phyloP scores from a whole-genome alignment of 1,140 invertebrate genomes.

The Pygmarrhopalites habei region DNA sequence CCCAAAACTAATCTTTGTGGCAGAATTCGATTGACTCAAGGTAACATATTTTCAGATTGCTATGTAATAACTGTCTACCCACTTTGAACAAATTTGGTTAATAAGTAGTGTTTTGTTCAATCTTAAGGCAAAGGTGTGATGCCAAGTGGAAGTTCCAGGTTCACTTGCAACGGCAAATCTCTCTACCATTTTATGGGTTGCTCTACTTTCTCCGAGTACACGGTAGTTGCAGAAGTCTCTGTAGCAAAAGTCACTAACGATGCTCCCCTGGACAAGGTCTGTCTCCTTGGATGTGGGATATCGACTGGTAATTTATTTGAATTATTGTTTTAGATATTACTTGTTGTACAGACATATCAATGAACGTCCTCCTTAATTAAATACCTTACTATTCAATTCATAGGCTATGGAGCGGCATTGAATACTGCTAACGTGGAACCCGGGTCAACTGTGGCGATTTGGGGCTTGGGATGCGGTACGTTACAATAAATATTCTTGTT shows the following conservation, averaged over 20 bases:
- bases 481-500: too few relatives aligned
- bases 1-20: conserved; percentile 95
- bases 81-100: conserved; percentile 9
- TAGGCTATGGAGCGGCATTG: conserved; percentile 87
- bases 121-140: conserved; percentile 80
- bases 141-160: conserved; percentile 90
- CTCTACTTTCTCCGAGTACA: conserved; percentile 95
- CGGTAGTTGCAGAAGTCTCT: conserved; percentile 93
- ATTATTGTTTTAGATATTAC: too few relatives aligned
- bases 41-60: conserved; percentile 40
- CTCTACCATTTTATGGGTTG: conserved; percentile 97
- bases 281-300: conserved; percentile 90
- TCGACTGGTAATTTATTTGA: too few relatives aligned
- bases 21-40: conserved; percentile 77
- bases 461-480: conserved; percentile 89
- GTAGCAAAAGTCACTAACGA: conserved; percentile 66
- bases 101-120: too few relatives aligned
- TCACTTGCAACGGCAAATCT: conserved; percentile 82
- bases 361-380: too few relatives aligned
- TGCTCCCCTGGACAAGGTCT: conserved; percentile 84
- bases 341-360: too few relatives aligned
- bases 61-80: conserved; percentile 2
- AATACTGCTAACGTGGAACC: conserved; percentile 90
- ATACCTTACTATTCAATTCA: too few relatives aligned
- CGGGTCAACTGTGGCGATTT: conserved; percentile 80